Conservation (phyloP, 2,797 vertebrate species). For the Spinus pinus region DNA sequence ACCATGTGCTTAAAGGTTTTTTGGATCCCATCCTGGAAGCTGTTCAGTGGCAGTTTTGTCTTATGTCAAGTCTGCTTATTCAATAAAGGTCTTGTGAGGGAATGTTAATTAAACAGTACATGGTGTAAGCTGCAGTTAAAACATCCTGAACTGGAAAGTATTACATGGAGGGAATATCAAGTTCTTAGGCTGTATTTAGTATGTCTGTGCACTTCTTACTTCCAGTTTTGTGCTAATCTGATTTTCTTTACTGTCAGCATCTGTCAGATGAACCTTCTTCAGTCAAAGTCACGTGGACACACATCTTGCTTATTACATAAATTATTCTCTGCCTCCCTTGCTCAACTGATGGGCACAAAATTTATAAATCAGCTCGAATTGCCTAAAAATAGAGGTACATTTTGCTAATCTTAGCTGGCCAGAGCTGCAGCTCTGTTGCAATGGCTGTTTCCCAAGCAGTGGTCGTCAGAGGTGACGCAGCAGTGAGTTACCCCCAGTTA, state of each 20-base stretch:
- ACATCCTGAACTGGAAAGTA: constrained; percentile 27
- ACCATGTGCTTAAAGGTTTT: background rate
- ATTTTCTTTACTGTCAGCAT: constrained; percentile 17
- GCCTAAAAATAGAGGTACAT: background rate
- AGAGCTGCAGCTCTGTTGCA: background rate
- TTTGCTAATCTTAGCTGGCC: background rate
- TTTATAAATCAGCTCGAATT: background rate
- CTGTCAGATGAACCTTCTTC: background rate
- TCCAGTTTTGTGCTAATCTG: constrained; percentile 39
- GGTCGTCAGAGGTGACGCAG: background rate
- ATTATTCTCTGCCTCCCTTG: background rate
- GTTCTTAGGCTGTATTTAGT: constrained; percentile 47
- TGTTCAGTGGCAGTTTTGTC: constrained; percentile 27
- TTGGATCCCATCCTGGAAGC: constrained; percentile 15
- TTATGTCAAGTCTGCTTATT: constrained; percentile 59
- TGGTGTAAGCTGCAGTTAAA: constrained; percentile 27
- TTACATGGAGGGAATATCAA: constrained; percentile 1
- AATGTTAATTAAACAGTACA: constrained; percentile 40
- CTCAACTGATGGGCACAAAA: background rate
- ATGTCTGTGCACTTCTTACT: background rate
- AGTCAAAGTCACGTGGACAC: background rate
- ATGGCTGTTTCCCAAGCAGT: background rate
- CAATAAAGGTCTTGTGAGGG: constrained; percentile 53
- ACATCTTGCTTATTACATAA: background rate
- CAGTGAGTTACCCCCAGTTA: background rate